A percentile compares a stretch with the other conserved stretches of the same genome.
phyloP scores from a whole-genome alignment of 2,113 vertebrate species.

The Microcebus jonahi region DNA sequence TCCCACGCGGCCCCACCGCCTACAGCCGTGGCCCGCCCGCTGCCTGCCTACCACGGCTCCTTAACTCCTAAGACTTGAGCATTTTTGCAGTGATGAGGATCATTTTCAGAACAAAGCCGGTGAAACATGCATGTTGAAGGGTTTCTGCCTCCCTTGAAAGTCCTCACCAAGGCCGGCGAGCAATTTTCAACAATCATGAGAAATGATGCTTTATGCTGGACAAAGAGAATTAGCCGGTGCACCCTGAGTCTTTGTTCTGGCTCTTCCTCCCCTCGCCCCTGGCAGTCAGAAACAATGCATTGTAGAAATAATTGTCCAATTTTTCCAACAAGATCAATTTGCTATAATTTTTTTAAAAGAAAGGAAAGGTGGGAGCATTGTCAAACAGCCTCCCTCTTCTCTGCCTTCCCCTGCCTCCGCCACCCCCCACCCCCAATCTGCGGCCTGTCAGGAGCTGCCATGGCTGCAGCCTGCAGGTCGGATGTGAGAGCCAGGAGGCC shows the following conservation, averaged over 20 bases:
- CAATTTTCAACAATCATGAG: slow-evolving; percentile 51
- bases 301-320: slow-evolving; percentile 53
- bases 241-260: neutral
- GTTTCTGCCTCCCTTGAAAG: neutral
- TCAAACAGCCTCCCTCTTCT: neutral
- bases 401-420: neutral
- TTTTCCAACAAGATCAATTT: slow-evolving; percentile 67
- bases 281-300: neutral
- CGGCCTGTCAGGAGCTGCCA: fast-evolving
- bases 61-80: slow-evolving; percentile 9
- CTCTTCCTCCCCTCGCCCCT: neutral
- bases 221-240: neutral
- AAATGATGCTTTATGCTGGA: neutral
- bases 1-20: neutral
- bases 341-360: slow-evolving; percentile 45
- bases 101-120: slow-evolving; percentile 52
- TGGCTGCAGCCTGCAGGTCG: neutral
- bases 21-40: fast-evolving
- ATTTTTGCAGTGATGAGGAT: neutral
- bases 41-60: neutral
- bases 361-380: neutral
- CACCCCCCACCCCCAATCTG: neutral
- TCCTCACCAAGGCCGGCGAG: neutral
- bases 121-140: neutral
- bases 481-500: fast-evolving